Evolutionary conservation across 2,888 invertebrate species (phyloP), one percentile per base, ranked within the genome.

Genomic region (Globia sparganii): DNA sequence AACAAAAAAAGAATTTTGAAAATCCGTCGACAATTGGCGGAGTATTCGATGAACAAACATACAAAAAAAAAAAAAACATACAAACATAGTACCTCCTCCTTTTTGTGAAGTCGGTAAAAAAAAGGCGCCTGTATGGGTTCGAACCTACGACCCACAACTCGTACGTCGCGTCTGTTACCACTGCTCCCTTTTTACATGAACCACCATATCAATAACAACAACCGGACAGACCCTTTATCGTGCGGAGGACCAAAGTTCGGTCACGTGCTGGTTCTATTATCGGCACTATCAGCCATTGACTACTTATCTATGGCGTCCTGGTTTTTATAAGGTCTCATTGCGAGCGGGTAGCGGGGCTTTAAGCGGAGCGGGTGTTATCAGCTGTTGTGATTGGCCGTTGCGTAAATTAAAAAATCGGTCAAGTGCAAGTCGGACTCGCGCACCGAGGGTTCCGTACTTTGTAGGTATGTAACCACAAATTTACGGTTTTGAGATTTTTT

Each of bases 161-260:
- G 25, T 21, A 11, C 9, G 34, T 34, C 1, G 21, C 31, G 21
- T 11, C 11, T 34, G 34, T 34, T 25, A 21, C 34, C 9, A 11
- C 9, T 21, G 31, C 31, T 59, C 31, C 11, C 46, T 66, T 9
- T 34, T n/a, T 4, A 15, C 6, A 49, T 4, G 18, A 70, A 53
- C 18, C 18, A n/a, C 8, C 34, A 59, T 34, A 69, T n/a, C 9
- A 64, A 18, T 59, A 65, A 9, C 80, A 53, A 13, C 37, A 80
- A 15, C 78, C 78, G 83, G 83, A 78, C 83, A 31, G 77, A 85
- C 58, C 62, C 31, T 21, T 31, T 85, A 78, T 85, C 79, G 31
- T 37, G 34, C 56, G 72, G 71, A 73, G 34, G 79, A 75, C 40
- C 68, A 77, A 77, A 74, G 86, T 66, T 21, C 69, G 18, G 67